Conservation (phyloP, 2,888 invertebrate species). For the Acronicta alni region DNA sequence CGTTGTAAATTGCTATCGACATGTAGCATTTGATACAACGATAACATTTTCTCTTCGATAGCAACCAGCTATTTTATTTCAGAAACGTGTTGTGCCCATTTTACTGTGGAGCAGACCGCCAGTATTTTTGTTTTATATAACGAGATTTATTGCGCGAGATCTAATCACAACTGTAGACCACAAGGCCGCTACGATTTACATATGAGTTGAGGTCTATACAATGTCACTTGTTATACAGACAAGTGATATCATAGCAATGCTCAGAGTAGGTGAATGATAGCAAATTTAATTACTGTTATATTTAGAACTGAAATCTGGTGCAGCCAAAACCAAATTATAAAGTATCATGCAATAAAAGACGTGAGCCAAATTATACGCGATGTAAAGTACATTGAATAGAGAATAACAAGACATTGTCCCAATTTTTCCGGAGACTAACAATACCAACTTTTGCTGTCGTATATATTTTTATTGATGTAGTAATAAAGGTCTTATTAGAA, state of each 20-base stretch:
- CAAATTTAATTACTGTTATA: conserved; percentile 29
- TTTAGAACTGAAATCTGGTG: conserved; percentile 42
- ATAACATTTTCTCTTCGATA: conserved; percentile 34
- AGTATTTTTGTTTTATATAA: conserved; percentile 53
- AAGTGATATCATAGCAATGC: conserved; percentile 61
- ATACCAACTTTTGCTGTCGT: conserved; percentile 37
- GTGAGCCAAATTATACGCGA: conserved; percentile 51
- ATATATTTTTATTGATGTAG: conserved; percentile 42
- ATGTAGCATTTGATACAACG: conserved; percentile 33
- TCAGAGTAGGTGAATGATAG: conserved; percentile 31
- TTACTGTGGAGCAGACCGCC: conserved; percentile 44
- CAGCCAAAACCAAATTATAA: conserved; percentile 40
- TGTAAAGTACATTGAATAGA: conserved; percentile 20
- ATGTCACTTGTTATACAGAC: conserved; percentile 60
- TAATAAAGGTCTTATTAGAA: conserved; percentile 42
- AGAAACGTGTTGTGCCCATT: conserved; percentile 43
- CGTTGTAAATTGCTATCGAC: conserved; percentile 48
- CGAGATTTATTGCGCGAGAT: conserved; percentile 57
- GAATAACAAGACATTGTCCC: conserved; percentile 31
- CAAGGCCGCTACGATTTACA: conserved; percentile 68
- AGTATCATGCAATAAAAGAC: conserved; percentile 42
- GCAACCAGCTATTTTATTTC: conserved; percentile 41
- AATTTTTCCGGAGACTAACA: conserved; percentile 36
- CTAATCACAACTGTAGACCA: conserved; percentile 51
- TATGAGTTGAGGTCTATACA: conserved; percentile 59